phyloP scores from a whole-genome alignment of 1,140 invertebrate genomes.

The Aphelenchoides avenae region DNA sequence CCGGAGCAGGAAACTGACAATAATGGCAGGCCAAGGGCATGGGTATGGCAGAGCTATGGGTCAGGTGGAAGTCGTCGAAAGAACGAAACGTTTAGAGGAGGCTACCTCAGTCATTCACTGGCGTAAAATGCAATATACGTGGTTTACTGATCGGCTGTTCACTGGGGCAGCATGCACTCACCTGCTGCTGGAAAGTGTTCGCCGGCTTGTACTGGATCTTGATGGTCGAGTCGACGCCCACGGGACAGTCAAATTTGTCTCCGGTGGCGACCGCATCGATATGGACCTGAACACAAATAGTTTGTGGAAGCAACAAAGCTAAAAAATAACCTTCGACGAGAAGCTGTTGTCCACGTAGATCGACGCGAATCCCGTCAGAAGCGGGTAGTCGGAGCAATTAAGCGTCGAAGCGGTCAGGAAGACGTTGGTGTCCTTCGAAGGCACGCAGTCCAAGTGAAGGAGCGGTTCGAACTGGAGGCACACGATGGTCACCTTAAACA shows the following conservation, averaged over 20 bases:
- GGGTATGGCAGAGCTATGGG: too few species aligned
- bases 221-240: constrained; percentile 61
- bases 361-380: constrained; percentile 60
- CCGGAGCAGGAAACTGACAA: too few species aligned
- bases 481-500: constrained; percentile 54
- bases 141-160: constrained; percentile 60
- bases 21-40: too few species aligned
- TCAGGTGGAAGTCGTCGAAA: too few species aligned
- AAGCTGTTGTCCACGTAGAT: constrained; percentile 62
- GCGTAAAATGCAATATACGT: constrained; percentile 59
- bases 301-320: constrained; percentile 52
- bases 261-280: constrained; percentile 58
- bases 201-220: constrained; percentile 60
- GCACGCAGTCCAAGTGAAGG: constrained; percentile 60
- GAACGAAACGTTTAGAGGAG: neutral
- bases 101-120: constrained; percentile 44
- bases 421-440: constrained; percentile 57
- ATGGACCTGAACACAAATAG: constrained; percentile 56
- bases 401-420: constrained; percentile 60
- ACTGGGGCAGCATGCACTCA: constrained; percentile 60
- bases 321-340: constrained; percentile 60
- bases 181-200: constrained; percentile 55
- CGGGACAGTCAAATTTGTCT: constrained; percentile 60
- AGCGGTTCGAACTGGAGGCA: constrained; percentile 58
- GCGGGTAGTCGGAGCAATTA: constrained; percentile 59